Percentiles rank a stretch among this genome's conserved stretches.
Evolutionary conservation across 2,888 invertebrate species (phyloP).

Genomic region (Ochropleura plecta): DNA sequence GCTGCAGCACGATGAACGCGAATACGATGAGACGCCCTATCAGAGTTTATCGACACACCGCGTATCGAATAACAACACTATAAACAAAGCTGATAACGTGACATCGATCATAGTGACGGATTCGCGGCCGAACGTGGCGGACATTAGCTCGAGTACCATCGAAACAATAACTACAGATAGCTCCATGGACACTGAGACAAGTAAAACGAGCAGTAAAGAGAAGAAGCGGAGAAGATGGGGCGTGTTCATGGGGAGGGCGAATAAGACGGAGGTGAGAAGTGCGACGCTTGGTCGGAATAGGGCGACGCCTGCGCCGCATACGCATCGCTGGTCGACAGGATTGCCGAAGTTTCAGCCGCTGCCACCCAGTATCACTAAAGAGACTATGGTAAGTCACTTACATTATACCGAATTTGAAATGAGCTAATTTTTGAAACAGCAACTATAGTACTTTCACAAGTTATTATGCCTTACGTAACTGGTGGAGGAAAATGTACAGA

Average conservation of each 20-base stretch:
- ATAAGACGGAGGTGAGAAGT: conserved; percentile 91
- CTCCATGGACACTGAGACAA: conserved; percentile 79
- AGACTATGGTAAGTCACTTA: conserved; percentile 92
- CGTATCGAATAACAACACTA: conserved; percentile 81
- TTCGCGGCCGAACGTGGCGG: conserved; percentile 48
- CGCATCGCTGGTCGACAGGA: conserved; percentile 93
- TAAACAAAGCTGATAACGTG: conserved; percentile 81
- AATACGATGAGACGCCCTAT: conserved; percentile 86
- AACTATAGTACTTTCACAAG: too few species aligned
- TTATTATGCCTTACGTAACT: too few species aligned
- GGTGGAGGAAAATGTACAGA: too few species aligned
- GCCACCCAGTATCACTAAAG: conserved; percentile 94
- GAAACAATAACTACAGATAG: conserved; percentile 76
- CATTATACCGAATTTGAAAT: too few species aligned
- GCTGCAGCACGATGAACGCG: conserved; percentile 79
- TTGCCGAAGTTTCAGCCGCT: conserved; percentile 93
- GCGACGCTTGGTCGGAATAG: conserved; percentile 93
- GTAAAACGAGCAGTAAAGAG: conserved; percentile 87
- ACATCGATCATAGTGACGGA: conserved; percentile 84
- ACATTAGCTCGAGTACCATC: conserved; percentile 68
- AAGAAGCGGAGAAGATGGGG: conserved; percentile 93
- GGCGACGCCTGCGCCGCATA: conserved; percentile 87
- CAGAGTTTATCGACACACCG: conserved; percentile 85
- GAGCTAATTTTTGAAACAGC: too few species aligned
- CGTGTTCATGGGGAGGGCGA: conserved; percentile 92